Evolutionary conservation across 2,888 invertebrate genomes (phyloP).

Genomic region (Leptinotarsa juncta): DNA sequence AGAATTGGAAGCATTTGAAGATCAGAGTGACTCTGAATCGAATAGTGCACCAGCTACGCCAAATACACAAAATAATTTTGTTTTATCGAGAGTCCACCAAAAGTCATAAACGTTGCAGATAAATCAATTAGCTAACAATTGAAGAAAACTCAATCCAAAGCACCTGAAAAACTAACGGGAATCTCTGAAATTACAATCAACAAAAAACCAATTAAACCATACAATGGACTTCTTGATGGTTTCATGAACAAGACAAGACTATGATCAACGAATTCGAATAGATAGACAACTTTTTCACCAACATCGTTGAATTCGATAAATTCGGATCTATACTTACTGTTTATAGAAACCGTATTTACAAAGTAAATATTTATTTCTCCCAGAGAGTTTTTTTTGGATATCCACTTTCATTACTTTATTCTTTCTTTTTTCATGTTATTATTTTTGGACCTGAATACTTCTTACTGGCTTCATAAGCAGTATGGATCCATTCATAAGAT

Average conservation of each 20-base stretch:
- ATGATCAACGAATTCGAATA: conserved; percentile 13
- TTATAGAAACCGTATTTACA: conserved; percentile 14
- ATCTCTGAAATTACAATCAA: not conserved
- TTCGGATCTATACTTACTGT: conserved; percentile 9
- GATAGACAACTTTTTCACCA: conserved; percentile 15
- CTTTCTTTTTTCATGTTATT: not conserved
- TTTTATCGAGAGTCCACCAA: not conserved
- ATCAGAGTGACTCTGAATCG: not conserved
- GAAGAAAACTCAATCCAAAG: too few species aligned
- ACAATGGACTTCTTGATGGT: not conserved
- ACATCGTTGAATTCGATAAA: conserved; percentile 14
- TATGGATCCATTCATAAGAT: conserved; percentile 13
- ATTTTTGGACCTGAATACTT: not conserved
- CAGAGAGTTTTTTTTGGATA: conserved; percentile 6
- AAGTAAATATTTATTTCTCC: conserved; percentile 10
- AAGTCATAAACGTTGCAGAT: not conserved
- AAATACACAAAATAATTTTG: not conserved
- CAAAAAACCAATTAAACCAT: not conserved
- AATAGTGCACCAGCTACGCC: not conserved
- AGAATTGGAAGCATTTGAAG: conserved; percentile 1
- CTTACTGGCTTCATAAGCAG: not conserved
- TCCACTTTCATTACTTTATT: conserved; percentile 7
- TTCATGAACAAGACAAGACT: conserved; percentile 18
- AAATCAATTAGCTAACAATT: not conserved
- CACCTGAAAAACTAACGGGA: not conserved